phyloP scores from a whole-genome alignment of 2,888 invertebrate species.

The Sarcophaga caerulescens region DNA sequence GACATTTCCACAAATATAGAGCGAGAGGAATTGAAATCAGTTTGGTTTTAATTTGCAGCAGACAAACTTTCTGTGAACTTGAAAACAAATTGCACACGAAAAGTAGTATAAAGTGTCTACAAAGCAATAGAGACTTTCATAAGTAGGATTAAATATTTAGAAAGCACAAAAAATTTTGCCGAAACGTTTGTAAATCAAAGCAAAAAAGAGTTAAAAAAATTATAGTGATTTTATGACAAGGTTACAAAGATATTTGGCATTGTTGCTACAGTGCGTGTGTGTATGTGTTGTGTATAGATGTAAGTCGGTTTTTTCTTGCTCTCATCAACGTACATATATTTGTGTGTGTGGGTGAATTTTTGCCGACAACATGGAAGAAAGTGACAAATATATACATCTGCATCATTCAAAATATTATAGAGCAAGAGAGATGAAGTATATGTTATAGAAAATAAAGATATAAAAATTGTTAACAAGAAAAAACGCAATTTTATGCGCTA shows the following conservation, averaged over 20 bases:
- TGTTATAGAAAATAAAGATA: conserved; percentile 21
- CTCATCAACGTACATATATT: background rate
- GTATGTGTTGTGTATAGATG: conserved; percentile 36
- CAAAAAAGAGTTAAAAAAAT: conserved; percentile 26
- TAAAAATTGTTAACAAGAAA: conserved; percentile 36
- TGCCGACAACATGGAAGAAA: conserved; percentile 66
- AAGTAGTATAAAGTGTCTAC: background rate
- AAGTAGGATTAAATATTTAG: conserved; percentile 12
- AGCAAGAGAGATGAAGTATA: conserved; percentile 40
- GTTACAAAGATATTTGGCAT: conserved; percentile 66
- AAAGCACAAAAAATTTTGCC: conserved; percentile 4
- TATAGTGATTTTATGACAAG: conserved; percentile 57
- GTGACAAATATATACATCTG: conserved; percentile 52
- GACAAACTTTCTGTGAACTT: conserved; percentile 65
- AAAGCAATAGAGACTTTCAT: conserved; percentile 4
- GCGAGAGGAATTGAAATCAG: conserved; percentile 42
- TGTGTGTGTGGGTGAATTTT: conserved; percentile 62
- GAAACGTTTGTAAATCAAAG: conserved; percentile 9
- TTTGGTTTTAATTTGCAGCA: conserved; percentile 56
- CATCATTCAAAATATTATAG: background rate
- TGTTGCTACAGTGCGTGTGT: conserved; percentile 58
- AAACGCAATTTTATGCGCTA: conserved; percentile 44
- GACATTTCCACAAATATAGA: background rate
- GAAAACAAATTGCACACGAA: conserved; percentile 45
- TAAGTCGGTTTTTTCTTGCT: conserved; percentile 19